phyloP scores from a whole-genome alignment of 2,888 invertebrate genomes.

The Creontiades dilutus region DNA sequence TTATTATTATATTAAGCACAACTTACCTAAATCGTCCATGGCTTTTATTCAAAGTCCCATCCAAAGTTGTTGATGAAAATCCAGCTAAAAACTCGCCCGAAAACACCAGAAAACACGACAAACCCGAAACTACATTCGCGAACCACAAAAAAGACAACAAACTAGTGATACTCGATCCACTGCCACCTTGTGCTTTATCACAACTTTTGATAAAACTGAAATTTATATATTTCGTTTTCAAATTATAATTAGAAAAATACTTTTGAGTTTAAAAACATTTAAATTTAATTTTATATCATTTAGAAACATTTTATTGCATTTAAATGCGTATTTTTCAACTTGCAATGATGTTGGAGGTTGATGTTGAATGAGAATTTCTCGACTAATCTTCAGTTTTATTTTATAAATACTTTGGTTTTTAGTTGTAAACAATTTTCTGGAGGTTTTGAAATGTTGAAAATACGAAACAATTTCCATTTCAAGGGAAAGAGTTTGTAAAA shows the following conservation, averaged over 20 bases:
- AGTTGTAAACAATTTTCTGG: constrained; percentile 7
- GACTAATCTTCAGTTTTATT: not conserved
- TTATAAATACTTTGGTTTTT: not conserved
- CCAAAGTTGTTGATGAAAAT: not conserved
- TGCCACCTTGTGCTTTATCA: constrained; percentile 16
- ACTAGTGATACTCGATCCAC: not conserved
- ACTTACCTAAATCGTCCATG: constrained; percentile 51
- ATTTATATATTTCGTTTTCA: not conserved
- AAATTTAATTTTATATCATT: not conserved
- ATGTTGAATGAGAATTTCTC: not conserved
- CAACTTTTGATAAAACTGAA: not conserved
- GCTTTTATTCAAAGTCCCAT: not conserved
- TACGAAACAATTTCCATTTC: constrained; percentile 56
- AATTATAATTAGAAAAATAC: not conserved
- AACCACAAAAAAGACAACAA: constrained; percentile 51
- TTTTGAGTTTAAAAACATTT: not conserved
- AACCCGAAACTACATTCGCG: constrained; percentile 12
- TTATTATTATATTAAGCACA: not conserved
- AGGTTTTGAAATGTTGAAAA: constrained; percentile 30
- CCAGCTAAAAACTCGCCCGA: not conserved
- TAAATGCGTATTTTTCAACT: not conserved
- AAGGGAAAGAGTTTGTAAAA: constrained; percentile 60
- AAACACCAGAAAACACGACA: constrained; percentile 26
- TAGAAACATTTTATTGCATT: not conserved
- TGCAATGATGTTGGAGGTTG: not conserved